Conservation (phyloP, 1,140 invertebrate genomes). For the Ylistrum balloti region DNA sequence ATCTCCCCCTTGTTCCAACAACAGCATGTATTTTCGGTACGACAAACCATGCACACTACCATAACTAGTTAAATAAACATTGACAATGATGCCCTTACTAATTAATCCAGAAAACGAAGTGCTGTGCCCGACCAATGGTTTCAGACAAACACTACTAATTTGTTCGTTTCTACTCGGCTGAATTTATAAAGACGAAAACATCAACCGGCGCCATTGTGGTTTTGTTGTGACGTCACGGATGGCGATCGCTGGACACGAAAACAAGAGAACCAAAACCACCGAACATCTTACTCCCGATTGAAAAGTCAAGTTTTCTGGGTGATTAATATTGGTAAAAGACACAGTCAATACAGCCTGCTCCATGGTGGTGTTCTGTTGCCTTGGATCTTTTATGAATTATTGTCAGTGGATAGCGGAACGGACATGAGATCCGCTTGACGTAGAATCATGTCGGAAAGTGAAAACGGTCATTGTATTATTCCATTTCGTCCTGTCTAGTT, state of each 20-base stretch:
- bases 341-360: not conserved
- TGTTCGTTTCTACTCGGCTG: conserved; percentile 31
- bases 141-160: conserved; percentile 23
- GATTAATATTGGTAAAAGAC: not conserved
- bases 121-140: not conserved
- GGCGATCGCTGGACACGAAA: not conserved
- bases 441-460: not conserved
- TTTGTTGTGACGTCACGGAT: not conserved
- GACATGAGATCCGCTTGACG: not conserved
- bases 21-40: too few species aligned
- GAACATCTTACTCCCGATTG: conserved; percentile 15
- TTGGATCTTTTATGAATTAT: not conserved
- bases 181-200: not conserved
- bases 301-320: conserved; percentile 11
- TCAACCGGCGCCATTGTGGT: conserved; percentile 16
- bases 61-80: not conserved
- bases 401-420: not conserved
- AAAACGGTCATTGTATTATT: not conserved
- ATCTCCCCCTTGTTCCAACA: too few species aligned
- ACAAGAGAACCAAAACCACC: conserved; percentile 7
- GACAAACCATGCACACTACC: not conserved
- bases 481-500: not conserved
- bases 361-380: not conserved
- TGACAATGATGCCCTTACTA: not conserved
- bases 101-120: not conserved